Conservation (phyloP, 2,113 vertebrate species). For the Ornithorhynchus anatinus region DNA sequence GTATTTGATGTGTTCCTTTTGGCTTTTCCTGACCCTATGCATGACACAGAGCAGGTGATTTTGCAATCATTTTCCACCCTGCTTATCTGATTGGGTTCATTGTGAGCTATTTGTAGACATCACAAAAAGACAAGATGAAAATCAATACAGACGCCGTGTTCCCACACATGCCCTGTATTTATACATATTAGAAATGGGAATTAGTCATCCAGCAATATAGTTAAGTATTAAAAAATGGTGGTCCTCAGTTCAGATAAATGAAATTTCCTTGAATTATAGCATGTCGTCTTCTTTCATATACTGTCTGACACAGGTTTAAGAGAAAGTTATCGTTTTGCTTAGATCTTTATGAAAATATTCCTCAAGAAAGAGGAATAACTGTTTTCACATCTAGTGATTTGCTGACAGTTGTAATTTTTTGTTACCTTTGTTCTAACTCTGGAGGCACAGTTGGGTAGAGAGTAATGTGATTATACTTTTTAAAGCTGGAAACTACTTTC, state of each 20-base stretch:
- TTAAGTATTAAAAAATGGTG: conserved; percentile 57
- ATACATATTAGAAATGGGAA: conserved; percentile 44
- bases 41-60: conserved; percentile 14
- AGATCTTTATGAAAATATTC: background rate
- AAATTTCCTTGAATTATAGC: conserved; percentile 34
- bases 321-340: conserved; percentile 21
- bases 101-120: conserved; percentile 46
- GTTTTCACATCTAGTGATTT: too few species aligned
- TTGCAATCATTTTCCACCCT: conserved; percentile 45
- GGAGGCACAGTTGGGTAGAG: too few species aligned
- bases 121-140: conserved; percentile 55
- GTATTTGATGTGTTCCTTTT: conserved; percentile 6
- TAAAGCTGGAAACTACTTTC: too few species aligned
- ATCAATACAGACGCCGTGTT: conserved; percentile 44
- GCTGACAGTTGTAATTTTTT: too few species aligned
- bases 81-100: conserved; percentile 37
- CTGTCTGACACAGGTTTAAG: conserved; percentile 24
- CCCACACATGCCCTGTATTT: conserved; percentile 46
- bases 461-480: too few species aligned
- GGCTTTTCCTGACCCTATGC: background rate
- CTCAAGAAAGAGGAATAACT: background rate
- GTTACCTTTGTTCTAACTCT: too few species aligned
- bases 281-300: conserved; percentile 39
- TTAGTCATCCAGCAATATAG: conserved; percentile 51
- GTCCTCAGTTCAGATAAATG: conserved; percentile 49